Percentiles rank a stretch among this genome's conserved stretches.
phyloP scores from a whole-genome alignment of 2,113 vertebrate genomes.

The Brienomyrus longianalis region DNA sequence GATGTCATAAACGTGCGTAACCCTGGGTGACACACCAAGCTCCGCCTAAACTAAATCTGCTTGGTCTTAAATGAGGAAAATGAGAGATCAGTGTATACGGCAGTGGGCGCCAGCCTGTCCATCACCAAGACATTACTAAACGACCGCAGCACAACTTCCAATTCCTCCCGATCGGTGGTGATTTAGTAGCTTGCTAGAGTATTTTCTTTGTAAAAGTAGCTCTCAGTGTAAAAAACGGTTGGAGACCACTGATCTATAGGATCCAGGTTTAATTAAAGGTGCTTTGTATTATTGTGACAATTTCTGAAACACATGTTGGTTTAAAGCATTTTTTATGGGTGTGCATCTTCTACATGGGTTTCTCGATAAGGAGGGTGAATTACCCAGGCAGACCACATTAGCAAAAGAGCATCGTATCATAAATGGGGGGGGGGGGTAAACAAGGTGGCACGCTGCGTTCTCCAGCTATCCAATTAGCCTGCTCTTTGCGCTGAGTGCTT shows the following conservation, averaged over 20 bases:
- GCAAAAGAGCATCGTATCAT: background rate
- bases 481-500: constrained; percentile 41
- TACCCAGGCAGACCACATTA: background rate
- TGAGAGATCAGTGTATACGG: background rate
- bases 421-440: constrained; percentile 13
- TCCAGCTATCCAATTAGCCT: constrained; percentile 42
- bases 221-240: background rate
- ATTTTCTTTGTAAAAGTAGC: background rate
- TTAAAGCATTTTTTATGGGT: background rate
- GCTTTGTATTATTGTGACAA: background rate
- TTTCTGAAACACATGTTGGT: background rate
- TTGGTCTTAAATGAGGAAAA: background rate
- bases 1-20: background rate
- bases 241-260: background rate
- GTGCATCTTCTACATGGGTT: background rate
- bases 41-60: background rate
- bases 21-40: background rate
- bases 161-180: background rate
- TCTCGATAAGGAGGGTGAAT: background rate
- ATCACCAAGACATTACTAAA: background rate
- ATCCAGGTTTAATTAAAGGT: background rate
- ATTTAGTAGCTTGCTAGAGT: background rate
- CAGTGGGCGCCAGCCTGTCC: background rate
- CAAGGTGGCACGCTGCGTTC: constrained; percentile 38
- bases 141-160: background rate